phyloP scores from a whole-genome alignment of 2,113 vertebrate species.

The Setophaga petechia region DNA sequence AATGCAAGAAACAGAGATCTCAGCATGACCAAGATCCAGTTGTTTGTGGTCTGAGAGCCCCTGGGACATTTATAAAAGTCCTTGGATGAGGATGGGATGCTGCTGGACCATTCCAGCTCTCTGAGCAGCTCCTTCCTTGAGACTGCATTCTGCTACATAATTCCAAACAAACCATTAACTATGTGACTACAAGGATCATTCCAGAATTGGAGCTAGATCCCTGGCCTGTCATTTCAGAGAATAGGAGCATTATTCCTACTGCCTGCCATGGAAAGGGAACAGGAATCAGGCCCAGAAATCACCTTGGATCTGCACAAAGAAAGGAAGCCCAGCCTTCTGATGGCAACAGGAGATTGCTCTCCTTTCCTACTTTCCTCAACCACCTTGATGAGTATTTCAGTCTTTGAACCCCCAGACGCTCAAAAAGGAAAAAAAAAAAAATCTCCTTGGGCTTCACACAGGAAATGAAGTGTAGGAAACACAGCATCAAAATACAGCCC shows the following conservation, averaged over 20 bases:
- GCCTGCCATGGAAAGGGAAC: background rate
- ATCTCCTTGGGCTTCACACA: background rate
- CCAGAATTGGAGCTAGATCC: background rate
- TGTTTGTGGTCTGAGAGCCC: background rate
- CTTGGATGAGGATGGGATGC: background rate
- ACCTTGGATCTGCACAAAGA: background rate
- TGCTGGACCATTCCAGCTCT: background rate
- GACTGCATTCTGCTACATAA: background rate
- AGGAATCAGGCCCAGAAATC: background rate
- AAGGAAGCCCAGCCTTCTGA: background rate
- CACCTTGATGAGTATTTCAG: background rate
- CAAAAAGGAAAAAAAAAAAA: background rate
- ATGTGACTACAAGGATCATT: background rate
- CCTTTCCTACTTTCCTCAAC: background rate
- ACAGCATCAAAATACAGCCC: background rate
- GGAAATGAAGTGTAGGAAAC: background rate
- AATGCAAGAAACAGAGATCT: background rate
- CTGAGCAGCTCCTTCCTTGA: background rate
- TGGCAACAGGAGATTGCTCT: background rate
- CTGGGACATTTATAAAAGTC: background rate
- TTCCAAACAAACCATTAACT: background rate
- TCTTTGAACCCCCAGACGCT: background rate
- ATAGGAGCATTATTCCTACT: background rate
- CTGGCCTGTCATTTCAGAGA: background rate
- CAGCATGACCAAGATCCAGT: background rate